phyloP scores from a whole-genome alignment of 2,113 vertebrate genomes.

The Daboia siamensis region DNA sequence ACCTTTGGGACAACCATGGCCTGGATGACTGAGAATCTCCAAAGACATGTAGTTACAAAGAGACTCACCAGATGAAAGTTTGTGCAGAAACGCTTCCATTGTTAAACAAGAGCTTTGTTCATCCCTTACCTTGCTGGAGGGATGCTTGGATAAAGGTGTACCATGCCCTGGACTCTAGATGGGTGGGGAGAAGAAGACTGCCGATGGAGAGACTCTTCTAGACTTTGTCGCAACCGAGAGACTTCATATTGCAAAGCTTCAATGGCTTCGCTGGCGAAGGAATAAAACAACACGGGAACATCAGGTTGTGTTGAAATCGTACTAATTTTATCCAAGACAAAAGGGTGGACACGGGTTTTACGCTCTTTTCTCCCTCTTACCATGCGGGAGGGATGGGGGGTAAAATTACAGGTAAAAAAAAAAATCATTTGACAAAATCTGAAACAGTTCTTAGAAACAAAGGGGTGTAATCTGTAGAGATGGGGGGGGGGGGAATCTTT shows the following conservation, averaged over 20 bases:
- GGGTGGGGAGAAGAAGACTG: not conserved
- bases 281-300: not conserved
- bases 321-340: too few relatives aligned
- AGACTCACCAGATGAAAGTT: not conserved
- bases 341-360: not conserved
- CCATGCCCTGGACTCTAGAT: fast-evolving
- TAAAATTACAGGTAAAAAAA: not conserved
- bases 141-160: not conserved
- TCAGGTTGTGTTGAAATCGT: not conserved
- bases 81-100: not conserved
- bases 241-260: slow-evolving; percentile 77
- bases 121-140: slow-evolving; percentile 58
- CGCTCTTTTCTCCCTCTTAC: not conserved
- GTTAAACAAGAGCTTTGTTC: not conserved
- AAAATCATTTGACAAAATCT: not conserved
- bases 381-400: not conserved
- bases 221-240: slow-evolving; percentile 60
- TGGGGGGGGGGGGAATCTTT: not conserved
- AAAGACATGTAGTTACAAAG: not conserved
- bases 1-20: not conserved
- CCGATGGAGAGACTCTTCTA: slow-evolving; percentile 71
- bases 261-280: slow-evolving; percentile 74
- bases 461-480: not conserved
- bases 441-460: not conserved
- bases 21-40: not conserved